These are phyloP conservation scores for Grantiella picta DNA, from an alignment of 2,113 vertebrate species.

Conservation along the genomic window DNA sequence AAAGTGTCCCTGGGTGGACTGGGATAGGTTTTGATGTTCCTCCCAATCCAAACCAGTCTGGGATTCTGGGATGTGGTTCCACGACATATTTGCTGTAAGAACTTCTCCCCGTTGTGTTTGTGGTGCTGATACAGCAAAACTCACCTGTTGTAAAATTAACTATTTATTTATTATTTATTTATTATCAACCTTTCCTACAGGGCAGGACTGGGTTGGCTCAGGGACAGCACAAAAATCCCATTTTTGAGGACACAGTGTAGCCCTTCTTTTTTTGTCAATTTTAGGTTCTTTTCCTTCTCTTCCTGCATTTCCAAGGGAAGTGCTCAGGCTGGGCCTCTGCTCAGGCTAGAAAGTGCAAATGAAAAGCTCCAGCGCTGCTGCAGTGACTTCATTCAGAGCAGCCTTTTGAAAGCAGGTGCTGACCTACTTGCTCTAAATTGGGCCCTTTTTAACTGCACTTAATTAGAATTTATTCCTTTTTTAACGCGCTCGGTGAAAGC, in stretches of 20 bases:
- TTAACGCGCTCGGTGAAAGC: conserved; percentile 27
- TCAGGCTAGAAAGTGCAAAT: neutral
- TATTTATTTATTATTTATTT: neutral
- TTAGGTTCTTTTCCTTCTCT: neutral
- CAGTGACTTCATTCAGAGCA: neutral
- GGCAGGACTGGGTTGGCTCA: fast-evolving
- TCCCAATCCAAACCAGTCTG: neutral
- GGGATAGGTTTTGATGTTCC: neutral
- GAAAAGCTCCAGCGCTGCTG: neutral
- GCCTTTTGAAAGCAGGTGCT: conserved; percentile 19
- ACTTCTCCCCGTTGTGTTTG: neutral
- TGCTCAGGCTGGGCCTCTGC: neutral
- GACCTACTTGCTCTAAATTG: conserved; percentile 37
- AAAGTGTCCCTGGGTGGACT: neutral
- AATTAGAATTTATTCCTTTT: conserved; percentile 47
- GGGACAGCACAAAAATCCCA: neutral
- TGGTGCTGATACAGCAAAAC: neutral
- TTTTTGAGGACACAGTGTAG: neutral
- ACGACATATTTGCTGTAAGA: neutral
- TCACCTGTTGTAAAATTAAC: neutral
- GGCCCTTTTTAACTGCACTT: conserved; percentile 25
- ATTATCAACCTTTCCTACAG: neutral
- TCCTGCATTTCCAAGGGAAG: neutral
- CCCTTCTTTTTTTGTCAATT: neutral
- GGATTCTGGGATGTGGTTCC: neutral